These are phyloP conservation scores for Luperina nickerlii DNA, from an alignment of 2,888 invertebrate genomes.

Conservation along the genomic window DNA sequence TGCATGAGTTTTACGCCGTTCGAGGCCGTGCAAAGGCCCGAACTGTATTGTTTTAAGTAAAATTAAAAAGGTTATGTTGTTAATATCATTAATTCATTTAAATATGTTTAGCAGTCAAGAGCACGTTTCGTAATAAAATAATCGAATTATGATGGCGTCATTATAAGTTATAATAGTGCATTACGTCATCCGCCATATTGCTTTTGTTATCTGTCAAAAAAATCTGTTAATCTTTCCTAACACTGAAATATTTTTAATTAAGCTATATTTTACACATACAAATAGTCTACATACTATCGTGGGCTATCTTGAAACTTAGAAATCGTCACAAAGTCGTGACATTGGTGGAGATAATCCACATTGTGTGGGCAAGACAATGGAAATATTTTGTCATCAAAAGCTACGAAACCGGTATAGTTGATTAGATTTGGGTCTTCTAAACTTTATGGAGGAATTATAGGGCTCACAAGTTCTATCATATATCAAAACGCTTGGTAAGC, in stretches of 20 bases:
- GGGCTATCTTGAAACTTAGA: neutral
- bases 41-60: slow-evolving; percentile 52
- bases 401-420: neutral
- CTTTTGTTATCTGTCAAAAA: neutral
- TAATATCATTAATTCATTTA: slow-evolving; percentile 64
- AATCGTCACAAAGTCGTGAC: slow-evolving; percentile 38
- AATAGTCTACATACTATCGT: neutral
- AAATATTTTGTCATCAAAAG: slow-evolving; percentile 3
- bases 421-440: neutral
- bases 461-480: neutral
- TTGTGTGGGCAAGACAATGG: neutral
- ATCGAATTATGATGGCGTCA: neutral
- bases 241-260: neutral
- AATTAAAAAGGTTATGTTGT: slow-evolving; percentile 53
- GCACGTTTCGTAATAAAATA: slow-evolving; percentile 53
- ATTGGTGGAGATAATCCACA: slow-evolving; percentile 7
- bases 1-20: slow-evolving; percentile 44
- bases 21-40: slow-evolving; percentile 25
- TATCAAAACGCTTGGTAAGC: too few relatives aligned
- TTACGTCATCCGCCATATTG: slow-evolving; percentile 13
- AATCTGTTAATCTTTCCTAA: neutral
- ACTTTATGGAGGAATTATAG: neutral
- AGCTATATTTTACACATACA: neutral
- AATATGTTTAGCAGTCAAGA: slow-evolving; percentile 48
- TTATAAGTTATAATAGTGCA: neutral